Evolutionary conservation across 2,797 vertebrate species (phyloP).

Genomic region (Lophius americanus): DNA sequence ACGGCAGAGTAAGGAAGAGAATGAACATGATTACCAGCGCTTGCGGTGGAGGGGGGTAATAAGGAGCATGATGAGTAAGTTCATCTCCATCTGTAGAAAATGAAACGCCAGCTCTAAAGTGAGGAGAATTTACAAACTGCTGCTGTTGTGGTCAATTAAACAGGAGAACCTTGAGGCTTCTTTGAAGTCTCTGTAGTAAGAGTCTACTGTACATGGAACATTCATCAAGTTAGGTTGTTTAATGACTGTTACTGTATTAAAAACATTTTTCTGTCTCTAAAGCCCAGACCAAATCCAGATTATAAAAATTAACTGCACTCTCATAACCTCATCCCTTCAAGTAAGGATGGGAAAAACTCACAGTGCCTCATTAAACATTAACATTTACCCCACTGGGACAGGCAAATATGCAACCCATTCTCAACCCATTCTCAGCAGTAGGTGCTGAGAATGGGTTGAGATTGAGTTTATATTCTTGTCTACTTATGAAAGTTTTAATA

Average conservation of each 20-base stretch:
- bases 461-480: constrained; percentile 19
- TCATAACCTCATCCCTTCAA: constrained; percentile 13
- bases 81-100: constrained; percentile 47
- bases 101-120: constrained; percentile 30
- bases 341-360: constrained; percentile 15
- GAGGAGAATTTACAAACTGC: constrained; percentile 13
- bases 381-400: constrained; percentile 10
- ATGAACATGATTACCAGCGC: constrained; percentile 47
- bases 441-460: constrained; percentile 9
- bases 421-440: too few species aligned
- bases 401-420: constrained; percentile 12
- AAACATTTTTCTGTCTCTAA: constrained; percentile 14
- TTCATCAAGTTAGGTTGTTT: constrained; percentile 16
- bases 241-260: constrained; percentile 2
- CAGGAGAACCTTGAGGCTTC: constrained; percentile 19
- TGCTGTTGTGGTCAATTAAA: constrained; percentile 42
- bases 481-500: constrained; percentile 18
- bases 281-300: constrained; percentile 18
- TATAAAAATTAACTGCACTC: constrained; percentile 22
- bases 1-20: constrained; percentile 46
- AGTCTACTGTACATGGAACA: constrained; percentile 14
- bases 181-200: constrained; percentile 13
- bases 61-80: constrained; percentile 36
- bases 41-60: constrained; percentile 34
- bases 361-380: constrained; percentile 35